Conservation (phyloP, 2,113 vertebrate genomes). For the Strigops habroptila region DNA sequence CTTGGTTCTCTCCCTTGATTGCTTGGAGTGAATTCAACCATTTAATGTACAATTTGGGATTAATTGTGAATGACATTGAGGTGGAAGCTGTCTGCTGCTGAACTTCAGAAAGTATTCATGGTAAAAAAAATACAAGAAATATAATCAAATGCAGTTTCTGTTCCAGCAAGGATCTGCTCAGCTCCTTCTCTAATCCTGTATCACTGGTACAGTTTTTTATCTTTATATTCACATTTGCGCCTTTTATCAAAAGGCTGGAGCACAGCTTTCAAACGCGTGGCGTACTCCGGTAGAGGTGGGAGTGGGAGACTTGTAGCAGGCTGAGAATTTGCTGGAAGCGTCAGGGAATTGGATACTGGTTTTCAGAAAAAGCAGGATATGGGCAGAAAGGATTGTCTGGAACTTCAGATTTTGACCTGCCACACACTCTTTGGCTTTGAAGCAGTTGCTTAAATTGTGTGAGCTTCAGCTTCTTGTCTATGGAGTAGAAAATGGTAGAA, state of each 20-base stretch:
- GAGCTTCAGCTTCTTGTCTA: not conserved
- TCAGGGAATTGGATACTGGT: not conserved
- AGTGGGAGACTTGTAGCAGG: not conserved
- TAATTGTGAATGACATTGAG: constrained; percentile 23
- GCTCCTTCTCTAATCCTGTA: not conserved
- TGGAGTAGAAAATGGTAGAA: not conserved
- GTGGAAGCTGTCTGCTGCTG: not conserved
- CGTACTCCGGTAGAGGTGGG: not conserved
- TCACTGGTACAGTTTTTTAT: not conserved
- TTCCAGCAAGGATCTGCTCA: not conserved
- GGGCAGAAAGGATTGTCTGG: not conserved
- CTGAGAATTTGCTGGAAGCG: not conserved
- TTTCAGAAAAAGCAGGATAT: not conserved
- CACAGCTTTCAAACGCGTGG: not conserved
- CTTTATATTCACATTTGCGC: not conserved
- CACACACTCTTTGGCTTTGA: not conserved
- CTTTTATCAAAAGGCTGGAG: not conserved
- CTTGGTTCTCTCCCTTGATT: constrained; percentile 23
- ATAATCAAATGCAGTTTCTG: not conserved
- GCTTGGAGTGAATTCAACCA: constrained; percentile 1
- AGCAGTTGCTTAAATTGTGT: not conserved
- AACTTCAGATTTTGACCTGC: not conserved
- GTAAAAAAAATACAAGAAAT: not conserved
- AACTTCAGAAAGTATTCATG: not conserved
- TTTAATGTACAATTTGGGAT: constrained; percentile 24